Evolutionary conservation across 2,797 vertebrate genomes (phyloP), one percentile per base, ranked within the genome.

Genomic region (Syncerus caffer): DNA sequence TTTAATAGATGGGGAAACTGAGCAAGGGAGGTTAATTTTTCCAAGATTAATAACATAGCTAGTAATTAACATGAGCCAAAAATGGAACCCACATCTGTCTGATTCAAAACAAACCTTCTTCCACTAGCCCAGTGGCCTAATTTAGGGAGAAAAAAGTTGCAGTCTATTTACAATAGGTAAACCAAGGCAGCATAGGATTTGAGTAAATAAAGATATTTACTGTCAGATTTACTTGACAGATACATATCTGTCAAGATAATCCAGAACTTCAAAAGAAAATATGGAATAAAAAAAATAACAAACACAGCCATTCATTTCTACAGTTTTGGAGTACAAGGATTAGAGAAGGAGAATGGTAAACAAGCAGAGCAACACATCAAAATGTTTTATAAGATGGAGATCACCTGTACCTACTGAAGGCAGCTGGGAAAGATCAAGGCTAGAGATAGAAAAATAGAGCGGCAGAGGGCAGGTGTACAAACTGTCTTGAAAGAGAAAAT

Each of bases 21-120:
- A 23, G 38, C 23, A 89, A 95, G 19, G 60, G 14, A 71, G 15
- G 55, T 74, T 82, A 87, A 92, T 29, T 64, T 84, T 82, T 25
- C 58, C 14, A 95, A 86, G 2, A 10, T 53, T 88, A 94, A 21
- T 42, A 95, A 79, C 31, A 62, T 6, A 96, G 34, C 50, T 79
- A 91, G 9, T 88, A 89, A 96, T 31, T 58, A 95, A 67, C 23
- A 71, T 17, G 13, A 95, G 15, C 21, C 50, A 87, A 42, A 84
- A 71, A 50, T 12, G 17, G 15, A 87, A 92, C 5, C n/a, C 29
- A 95, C 78, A 83, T 55, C 21, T 82, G 14, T 74, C 47, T 53
- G 21, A 97, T 80, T 96, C 60, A 93, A 94, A 95, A 90, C 17
- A 78, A 95, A 71, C 19, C 34, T 53, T 47, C 67, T 79, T 80